Evolutionary conservation across 2,888 invertebrate species (phyloP), one percentile per base, ranked within the genome.

Genomic region (Lasius platythorax): DNA sequence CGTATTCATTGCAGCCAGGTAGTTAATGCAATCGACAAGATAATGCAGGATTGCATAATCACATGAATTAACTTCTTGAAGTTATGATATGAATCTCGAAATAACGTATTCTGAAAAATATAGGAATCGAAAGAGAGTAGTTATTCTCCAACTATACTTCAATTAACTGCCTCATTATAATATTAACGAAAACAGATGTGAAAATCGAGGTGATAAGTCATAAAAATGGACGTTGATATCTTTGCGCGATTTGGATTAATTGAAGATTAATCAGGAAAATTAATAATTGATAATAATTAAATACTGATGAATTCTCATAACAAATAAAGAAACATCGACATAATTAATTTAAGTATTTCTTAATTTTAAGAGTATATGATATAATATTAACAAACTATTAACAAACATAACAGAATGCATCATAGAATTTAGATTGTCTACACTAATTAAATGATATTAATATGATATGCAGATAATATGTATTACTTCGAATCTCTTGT

Each of bases 1-100:
- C 6, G 43, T 43, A 61, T 37, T 58, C 33, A 18, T 43, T 33
- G 46, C 79, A 72, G 53, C n/a, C 53, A 63, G 8, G 50, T 53
- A 61, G 61, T 81, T 81, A 81, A 63, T 81, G 79, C 61, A 73
- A 81, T 73, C 73, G 61, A 81, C 46, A 61, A 73, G 61, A 81
- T 46, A 33, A 61, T 73, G 18, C 61, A 50, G 50, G 33, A 78
- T 78, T 58, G 64, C 68, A 40, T 78, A 76, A 76, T 70, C 70
- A 70, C 43, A n/a, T 56, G 40, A 40, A 56, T 30, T 56, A 78
- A 78, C 53, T 68, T 68, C 5, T 56, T 30, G 70, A 33, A 28
- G 28, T 78, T 70, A 30, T 68, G 23, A 68, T 68, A 46, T 64
- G 11, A 11, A 50, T 50, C 28, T 53, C 18, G 56, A 40, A 40